A percentile compares a stretch with the other conserved stretches of the same genome.
Conservation (phyloP, 2,797 vertebrate genomes). For the Taenioides sp. region DNA sequence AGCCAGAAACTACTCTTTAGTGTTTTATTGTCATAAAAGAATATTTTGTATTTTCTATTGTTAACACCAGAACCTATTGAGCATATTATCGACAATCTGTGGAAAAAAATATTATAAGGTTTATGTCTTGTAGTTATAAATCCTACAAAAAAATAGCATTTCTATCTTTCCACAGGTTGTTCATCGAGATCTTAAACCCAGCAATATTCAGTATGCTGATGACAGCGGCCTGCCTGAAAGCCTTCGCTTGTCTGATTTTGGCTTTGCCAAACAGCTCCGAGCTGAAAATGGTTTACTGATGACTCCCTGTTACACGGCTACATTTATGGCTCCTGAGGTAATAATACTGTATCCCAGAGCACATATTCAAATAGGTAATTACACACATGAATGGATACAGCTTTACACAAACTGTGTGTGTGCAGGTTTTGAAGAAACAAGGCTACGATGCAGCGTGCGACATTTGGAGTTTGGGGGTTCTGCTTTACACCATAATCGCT, state of each 20-base stretch:
- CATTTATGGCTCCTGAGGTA: slow-evolving; percentile 97
- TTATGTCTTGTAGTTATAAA: background rate
- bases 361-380: background rate
- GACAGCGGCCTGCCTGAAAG: slow-evolving; percentile 90
- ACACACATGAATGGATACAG: slow-evolving; percentile 1
- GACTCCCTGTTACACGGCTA: slow-evolving; percentile 97
- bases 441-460: slow-evolving; percentile 98
- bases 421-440: slow-evolving; percentile 91
- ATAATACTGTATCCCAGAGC: background rate
- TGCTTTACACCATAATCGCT: slow-evolving; percentile 94
- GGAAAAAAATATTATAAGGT: too few relatives aligned
- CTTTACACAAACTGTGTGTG: slow-evolving; percentile 5
- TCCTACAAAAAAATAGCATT: background rate
- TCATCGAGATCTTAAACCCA: slow-evolving; percentile 95
- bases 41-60: background rate
- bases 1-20: slow-evolving; percentile 27
- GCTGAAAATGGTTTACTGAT: slow-evolving; percentile 94
- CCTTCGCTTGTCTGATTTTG: slow-evolving; percentile 93
- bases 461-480: slow-evolving; percentile 94
- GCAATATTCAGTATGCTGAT: slow-evolving; percentile 92
- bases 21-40: background rate
- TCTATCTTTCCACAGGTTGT: slow-evolving; percentile 82
- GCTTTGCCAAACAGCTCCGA: slow-evolving; percentile 93
- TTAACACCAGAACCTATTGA: background rate
- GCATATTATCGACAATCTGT: background rate